These are phyloP conservation scores for Willisornis vidua DNA, from an alignment of 2,113 vertebrate species.

Conservation along the genomic window DNA sequence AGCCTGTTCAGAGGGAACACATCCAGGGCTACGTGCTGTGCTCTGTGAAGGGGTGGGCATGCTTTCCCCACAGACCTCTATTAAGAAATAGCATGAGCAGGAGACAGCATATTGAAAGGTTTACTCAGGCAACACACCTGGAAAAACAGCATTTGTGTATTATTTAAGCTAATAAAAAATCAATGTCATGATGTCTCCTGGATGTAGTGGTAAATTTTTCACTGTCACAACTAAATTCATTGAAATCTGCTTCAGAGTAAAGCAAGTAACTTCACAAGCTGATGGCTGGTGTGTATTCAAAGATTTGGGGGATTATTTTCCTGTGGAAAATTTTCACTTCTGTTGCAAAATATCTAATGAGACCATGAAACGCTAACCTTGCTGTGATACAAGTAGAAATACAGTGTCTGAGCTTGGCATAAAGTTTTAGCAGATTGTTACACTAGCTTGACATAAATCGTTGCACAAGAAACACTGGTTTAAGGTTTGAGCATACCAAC, in stretches of 20 bases:
- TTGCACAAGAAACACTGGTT: not conserved
- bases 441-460: not conserved
- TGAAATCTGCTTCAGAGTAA: not conserved
- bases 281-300: not conserved
- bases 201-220: not conserved
- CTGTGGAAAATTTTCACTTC: not conserved
- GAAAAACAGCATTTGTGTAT: not conserved
- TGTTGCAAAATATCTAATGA: not conserved
- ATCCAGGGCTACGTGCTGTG: not conserved
- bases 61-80: not conserved
- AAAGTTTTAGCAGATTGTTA: not conserved
- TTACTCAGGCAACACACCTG: not conserved
- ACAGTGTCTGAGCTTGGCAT: not conserved
- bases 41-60: not conserved
- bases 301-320: not conserved
- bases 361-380: not conserved
- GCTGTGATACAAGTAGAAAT: not conserved
- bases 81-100: not conserved
- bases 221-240: not conserved
- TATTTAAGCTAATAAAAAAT: constrained; percentile 1
- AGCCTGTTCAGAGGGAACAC: not conserved
- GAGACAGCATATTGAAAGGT: not conserved
- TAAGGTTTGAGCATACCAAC: not conserved
- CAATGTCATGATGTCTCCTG: accelerated
- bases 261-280: not conserved